phyloP scores from a whole-genome alignment of 2,888 invertebrate genomes.

The Sinelater perroti region DNA sequence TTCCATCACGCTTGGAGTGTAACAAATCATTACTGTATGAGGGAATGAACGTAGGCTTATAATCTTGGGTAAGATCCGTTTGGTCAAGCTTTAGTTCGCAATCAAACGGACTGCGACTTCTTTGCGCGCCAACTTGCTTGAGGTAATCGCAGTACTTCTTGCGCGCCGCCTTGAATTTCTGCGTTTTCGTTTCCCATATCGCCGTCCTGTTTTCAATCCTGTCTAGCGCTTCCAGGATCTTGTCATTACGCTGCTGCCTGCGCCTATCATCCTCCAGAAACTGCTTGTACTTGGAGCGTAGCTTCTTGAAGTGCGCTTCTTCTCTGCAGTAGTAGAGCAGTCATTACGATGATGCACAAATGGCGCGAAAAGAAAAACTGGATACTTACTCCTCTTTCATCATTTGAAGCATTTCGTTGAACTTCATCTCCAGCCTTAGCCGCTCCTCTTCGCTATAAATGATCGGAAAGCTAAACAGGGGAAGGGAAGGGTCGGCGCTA shows the following conservation, averaged over 20 bases:
- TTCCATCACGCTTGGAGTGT: constrained; percentile 17
- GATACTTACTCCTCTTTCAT: constrained; percentile 64
- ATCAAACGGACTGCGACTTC: constrained; percentile 7
- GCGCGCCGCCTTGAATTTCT: constrained; percentile 64
- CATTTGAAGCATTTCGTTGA: constrained; percentile 63
- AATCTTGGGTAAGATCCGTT: constrained; percentile 18
- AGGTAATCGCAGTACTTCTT: constrained; percentile 53
- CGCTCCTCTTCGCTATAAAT: constrained; percentile 64
- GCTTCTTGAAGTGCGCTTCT: constrained; percentile 54
- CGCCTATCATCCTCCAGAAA: constrained; percentile 68
- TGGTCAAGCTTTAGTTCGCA: constrained; percentile 9
- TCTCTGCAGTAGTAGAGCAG: constrained; percentile 49
- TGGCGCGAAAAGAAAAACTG: no score
- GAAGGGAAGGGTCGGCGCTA: neutral
- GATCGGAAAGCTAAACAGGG: neutral
- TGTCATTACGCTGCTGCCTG: constrained; percentile 68
- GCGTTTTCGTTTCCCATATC: constrained; percentile 67
- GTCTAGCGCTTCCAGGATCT: constrained; percentile 66
- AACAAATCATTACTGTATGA: constrained; percentile 5
- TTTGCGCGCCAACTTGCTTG: constrained; percentile 23
- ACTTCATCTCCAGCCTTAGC: constrained; percentile 64
- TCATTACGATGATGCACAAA: no score
- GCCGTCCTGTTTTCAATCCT: constrained; percentile 67
- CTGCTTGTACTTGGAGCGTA: constrained; percentile 62
- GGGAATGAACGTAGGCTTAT: constrained; percentile 17